Percentiles rank a stretch among this genome's conserved stretches.
These are phyloP conservation scores for Elephantulus edwardii DNA, from an alignment of 2,113 vertebrate species.

Conservation along the genomic window DNA sequence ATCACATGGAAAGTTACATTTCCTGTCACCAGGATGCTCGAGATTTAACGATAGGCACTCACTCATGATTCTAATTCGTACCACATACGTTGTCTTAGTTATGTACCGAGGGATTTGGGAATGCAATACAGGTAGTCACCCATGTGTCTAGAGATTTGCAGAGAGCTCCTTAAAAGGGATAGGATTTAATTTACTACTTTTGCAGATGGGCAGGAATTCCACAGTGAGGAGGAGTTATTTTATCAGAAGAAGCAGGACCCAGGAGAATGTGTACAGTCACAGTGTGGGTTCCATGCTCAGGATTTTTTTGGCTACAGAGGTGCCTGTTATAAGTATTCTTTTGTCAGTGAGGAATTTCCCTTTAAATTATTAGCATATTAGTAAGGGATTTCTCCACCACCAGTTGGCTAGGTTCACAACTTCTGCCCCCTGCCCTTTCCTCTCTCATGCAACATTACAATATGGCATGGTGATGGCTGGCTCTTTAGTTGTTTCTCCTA, in stretches of 20 bases:
- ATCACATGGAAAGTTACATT: rapidly evolving
- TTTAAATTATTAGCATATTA: neutral
- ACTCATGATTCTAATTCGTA: neutral
- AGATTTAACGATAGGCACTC: neutral
- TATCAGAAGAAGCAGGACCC: neutral
- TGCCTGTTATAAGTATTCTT: neutral
- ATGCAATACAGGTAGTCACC: rapidly evolving
- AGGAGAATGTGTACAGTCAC: neutral
- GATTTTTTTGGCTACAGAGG: too few relatives aligned
- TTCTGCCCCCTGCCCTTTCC: rapidly evolving
- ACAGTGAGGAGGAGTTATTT: neutral
- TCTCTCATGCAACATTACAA: neutral
- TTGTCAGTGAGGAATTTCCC: neutral
- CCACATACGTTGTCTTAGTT: too few relatives aligned
- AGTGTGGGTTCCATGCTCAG: rapidly evolving
- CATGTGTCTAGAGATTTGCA: neutral
- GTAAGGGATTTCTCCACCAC: neutral
- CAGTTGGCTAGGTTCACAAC: neutral
- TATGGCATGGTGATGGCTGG: neutral
- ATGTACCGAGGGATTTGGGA: neutral
- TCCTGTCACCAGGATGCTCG: neutral
- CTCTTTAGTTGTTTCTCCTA: neutral
- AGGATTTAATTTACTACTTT: neutral
- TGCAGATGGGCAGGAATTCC: neutral
- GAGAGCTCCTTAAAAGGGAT: neutral